Base-by-base conservation (phyloP, 2,797 vertebrate genomes). In the Pempheris klunzingeri region DNA sequence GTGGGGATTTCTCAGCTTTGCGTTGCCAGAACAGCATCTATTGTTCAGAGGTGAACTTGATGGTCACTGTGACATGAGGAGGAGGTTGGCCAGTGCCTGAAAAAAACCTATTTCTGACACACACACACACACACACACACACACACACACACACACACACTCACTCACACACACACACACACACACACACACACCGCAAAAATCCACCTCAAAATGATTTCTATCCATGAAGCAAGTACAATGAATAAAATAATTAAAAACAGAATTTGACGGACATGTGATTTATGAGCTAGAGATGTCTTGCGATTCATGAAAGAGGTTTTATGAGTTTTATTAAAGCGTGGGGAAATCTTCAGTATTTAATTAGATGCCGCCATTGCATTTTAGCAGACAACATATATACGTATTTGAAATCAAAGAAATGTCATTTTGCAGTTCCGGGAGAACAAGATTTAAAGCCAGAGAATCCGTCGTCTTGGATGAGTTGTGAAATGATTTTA, bases 401-500 rank as follows among this genome's bases (percentile, higher is more conserved):
- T 20, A 26, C 60, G 0, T 20, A 26, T 64, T 63, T 39, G 32
- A 15, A 64, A 55, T 67, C 4, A 78, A 68, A 60, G 28, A 58
- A 62, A 69, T 57, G 18, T 44, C 17, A 44, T 32, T 8, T 20
- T 62, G n/a, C n/a, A 69, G 28, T 68, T 62, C 74, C 20, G 62
- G n/a, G 15, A 43, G 30, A 64, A 30, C 26, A 55, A 4, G 4
- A 4, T 34, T 57, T 36, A 47, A 53, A 53, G 34, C 4, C 18
- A 7, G 5, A 26, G 24, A 24, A 50, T 41, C 32, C 3, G 55
- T 72, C 24, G n/a, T 44, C 20, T 12, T 30, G 4, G 9, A 70
- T 50, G 24, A 53, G 3, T 24, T 7, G 17, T 65, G 47, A 55
- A 76, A 36, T 63, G 11, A 30, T 58, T 58, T 34, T 1, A n/a